Conservation (phyloP, 2,888 invertebrate genomes). For the Pogonocherus hispidulus region DNA sequence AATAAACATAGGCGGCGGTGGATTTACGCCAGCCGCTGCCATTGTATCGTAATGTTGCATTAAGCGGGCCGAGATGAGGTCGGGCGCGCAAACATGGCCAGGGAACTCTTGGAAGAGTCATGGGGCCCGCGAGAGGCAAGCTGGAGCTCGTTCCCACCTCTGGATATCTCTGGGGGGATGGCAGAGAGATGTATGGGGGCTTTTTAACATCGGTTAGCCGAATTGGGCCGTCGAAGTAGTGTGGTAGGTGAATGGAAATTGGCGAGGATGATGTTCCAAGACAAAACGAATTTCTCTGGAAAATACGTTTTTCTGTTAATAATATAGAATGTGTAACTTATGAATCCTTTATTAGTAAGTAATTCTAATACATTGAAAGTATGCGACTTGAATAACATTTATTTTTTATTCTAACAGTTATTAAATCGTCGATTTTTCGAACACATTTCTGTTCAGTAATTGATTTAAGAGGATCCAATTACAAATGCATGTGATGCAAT, state of each 20-base stretch:
- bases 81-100: constrained; percentile 66
- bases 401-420: too few relatives aligned
- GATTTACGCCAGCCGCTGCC: constrained; percentile 63
- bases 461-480: too few relatives aligned
- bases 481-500: too few relatives aligned
- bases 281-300: too few relatives aligned
- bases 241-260: constrained; percentile 15
- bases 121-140: constrained; percentile 67
- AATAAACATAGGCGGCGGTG: constrained; percentile 62
- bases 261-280: too few relatives aligned
- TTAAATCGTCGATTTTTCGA: too few relatives aligned
- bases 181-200: constrained; percentile 66
- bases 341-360: too few relatives aligned
- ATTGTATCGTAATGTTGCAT: constrained; percentile 68
- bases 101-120: constrained; percentile 67
- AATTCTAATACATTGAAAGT: too few relatives aligned
- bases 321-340: too few relatives aligned
- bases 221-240: constrained; percentile 16
- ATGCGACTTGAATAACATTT: too few relatives aligned
- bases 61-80: constrained; percentile 67
- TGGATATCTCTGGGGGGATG: constrained; percentile 62
- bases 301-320: too few relatives aligned
- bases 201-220: constrained; percentile 67
- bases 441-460: too few relatives aligned
- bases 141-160: constrained; percentile 65